Percentiles rank a stretch among this genome's conserved stretches.
Conservation (phyloP, 2,113 vertebrate genomes). For the Uropsilus gracilis region DNA sequence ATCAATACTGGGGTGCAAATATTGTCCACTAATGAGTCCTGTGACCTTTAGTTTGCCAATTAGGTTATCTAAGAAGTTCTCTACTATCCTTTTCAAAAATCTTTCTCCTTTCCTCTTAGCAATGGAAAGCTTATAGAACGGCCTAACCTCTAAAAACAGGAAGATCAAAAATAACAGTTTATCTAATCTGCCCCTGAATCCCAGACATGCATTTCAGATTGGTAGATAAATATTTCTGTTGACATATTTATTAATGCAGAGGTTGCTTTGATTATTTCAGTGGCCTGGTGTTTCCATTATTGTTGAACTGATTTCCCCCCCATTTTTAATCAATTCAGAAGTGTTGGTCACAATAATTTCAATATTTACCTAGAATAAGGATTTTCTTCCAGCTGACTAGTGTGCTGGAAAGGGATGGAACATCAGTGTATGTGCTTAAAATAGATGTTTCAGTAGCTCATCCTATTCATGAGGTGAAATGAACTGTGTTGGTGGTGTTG, state of each 20-base stretch:
- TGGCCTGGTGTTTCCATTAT: neutral
- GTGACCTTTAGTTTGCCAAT: neutral
- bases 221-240: conserved; percentile 3
- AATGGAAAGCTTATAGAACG: neutral
- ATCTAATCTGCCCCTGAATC: neutral
- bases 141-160: neutral
- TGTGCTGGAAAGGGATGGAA: neutral
- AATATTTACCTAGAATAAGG: conserved; percentile 28
- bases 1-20: neutral
- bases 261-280: neutral
- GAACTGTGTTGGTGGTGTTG: neutral
- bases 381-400: neutral
- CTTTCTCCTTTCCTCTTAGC: neutral
- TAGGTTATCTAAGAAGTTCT: conserved; percentile 18
- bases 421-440: neutral
- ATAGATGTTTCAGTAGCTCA: neutral
- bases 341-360: conserved; percentile 18
- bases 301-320: neutral
- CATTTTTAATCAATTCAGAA: conserved; percentile 5
- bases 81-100: neutral
- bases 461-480: neutral
- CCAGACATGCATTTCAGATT: neutral
- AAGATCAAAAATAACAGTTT: neutral
- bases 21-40: neutral
- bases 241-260: conserved; percentile 52